These are phyloP conservation scores for Dryocosmus kuriphilus DNA, from an alignment of 2,888 invertebrate genomes.

Conservation along the genomic window DNA sequence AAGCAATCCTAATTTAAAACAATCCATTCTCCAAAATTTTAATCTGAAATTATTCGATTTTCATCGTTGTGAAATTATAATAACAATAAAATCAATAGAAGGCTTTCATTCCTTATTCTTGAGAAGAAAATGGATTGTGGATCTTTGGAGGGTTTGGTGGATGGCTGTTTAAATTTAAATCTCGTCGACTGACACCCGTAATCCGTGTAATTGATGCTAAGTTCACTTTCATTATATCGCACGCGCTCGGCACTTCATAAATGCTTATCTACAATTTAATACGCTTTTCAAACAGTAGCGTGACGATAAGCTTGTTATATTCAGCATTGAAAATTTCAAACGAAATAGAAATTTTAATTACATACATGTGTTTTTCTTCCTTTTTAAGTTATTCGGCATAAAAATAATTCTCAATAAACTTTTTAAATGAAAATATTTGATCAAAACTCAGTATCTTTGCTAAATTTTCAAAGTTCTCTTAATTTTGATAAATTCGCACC, in stretches of 20 bases:
- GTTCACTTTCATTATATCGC: slow-evolving; percentile 24
- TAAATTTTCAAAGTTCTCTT: no score
- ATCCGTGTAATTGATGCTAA: slow-evolving; percentile 19
- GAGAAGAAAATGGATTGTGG: slow-evolving; percentile 47
- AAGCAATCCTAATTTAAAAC: no score
- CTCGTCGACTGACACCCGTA: background rate
- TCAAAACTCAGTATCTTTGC: no score
- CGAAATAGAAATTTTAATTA: background rate
- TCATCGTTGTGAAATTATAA: no score
- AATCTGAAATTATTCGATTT: no score
- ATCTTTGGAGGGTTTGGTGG: slow-evolving; percentile 48
- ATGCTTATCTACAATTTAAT: slow-evolving; percentile 14
- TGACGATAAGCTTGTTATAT: background rate
- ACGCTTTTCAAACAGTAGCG: slow-evolving; percentile 10
- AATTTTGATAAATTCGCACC: no score
- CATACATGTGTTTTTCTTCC: background rate
- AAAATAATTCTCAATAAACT: background rate
- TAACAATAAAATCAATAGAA: no score
- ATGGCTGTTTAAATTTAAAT: slow-evolving; percentile 53
- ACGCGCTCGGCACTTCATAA: slow-evolving; percentile 21
- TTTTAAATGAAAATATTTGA: no score
- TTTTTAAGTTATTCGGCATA: background rate
- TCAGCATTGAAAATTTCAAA: background rate
- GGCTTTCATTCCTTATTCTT: no score
- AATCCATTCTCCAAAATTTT: no score